phyloP scores from a whole-genome alignment of 2,888 invertebrate species.

The Apoda limacodes region DNA sequence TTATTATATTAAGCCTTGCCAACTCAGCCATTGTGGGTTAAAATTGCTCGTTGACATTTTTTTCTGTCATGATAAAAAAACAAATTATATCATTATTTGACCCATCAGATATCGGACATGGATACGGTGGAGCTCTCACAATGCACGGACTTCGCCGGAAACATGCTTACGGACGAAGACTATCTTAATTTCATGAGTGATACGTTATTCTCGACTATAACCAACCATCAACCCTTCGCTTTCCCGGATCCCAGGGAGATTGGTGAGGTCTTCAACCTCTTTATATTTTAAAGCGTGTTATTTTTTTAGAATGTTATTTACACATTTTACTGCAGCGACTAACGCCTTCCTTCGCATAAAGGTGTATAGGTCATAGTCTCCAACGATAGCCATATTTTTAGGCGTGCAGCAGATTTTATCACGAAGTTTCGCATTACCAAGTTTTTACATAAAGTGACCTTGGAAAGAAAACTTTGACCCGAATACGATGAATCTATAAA shows the following conservation, averaged over 20 bases:
- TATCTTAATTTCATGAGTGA: slow-evolving; percentile 91
- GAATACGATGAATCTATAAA: too few relatives aligned
- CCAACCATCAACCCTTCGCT: slow-evolving; percentile 88
- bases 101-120: slow-evolving; percentile 76
- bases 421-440: too few relatives aligned
- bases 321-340: background rate
- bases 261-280: slow-evolving; percentile 64
- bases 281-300: slow-evolving; percentile 3
- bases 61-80: background rate
- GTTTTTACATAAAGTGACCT: too few relatives aligned
- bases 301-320: slow-evolving; percentile 9
- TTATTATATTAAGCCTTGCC: too few relatives aligned
- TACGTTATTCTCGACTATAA: slow-evolving; percentile 89
- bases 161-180: slow-evolving; percentile 87
- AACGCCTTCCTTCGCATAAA: slow-evolving; percentile 3
- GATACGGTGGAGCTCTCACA: slow-evolving; percentile 80
- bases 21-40: background rate
- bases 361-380: too few relatives aligned
- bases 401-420: too few relatives aligned
- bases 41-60: slow-evolving; percentile 7
- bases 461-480: too few relatives aligned
- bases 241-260: slow-evolving; percentile 98
- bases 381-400: too few relatives aligned
- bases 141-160: slow-evolving; percentile 73
- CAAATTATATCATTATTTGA: background rate